phyloP scores from a whole-genome alignment of 2,797 vertebrate genomes.

The Spea hammondii region DNA sequence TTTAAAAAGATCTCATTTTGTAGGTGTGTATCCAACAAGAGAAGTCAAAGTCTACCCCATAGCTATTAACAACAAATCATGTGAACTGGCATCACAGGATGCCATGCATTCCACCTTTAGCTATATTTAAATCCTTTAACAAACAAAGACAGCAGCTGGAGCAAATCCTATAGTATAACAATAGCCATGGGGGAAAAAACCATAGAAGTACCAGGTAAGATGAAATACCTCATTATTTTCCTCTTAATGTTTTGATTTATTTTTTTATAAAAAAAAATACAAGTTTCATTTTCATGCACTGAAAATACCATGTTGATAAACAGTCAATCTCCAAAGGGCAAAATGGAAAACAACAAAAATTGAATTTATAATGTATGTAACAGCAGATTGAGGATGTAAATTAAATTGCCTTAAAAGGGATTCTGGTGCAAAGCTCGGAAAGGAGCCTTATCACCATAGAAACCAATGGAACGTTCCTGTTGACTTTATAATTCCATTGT shows the following conservation, averaged over 20 bases:
- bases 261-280: no score
- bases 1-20: constrained; percentile 22
- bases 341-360: no score
- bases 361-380: no score
- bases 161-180: constrained; percentile 45
- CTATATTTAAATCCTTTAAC: constrained; percentile 76
- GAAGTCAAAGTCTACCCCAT: constrained; percentile 55
- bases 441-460: no score
- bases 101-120: constrained; percentile 63
- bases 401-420: no score
- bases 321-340: no score
- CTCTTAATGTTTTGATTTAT: not conserved
- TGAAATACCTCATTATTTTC: not conserved
- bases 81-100: constrained; percentile 60
- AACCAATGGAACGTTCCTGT: no score
- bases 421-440: no score
- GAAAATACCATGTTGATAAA: no score
- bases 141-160: constrained; percentile 54
- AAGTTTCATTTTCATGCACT: no score
- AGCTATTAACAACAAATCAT: constrained; percentile 35
- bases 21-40: constrained; percentile 60
- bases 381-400: no score
- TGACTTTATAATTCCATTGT: no score
- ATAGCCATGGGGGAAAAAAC: constrained; percentile 46
- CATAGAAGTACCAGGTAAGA: constrained; percentile 72